Evolutionary conservation across 2,797 vertebrate species (phyloP), one percentile per base, ranked within the genome.

Genomic region (Sus cebifrons): DNA sequence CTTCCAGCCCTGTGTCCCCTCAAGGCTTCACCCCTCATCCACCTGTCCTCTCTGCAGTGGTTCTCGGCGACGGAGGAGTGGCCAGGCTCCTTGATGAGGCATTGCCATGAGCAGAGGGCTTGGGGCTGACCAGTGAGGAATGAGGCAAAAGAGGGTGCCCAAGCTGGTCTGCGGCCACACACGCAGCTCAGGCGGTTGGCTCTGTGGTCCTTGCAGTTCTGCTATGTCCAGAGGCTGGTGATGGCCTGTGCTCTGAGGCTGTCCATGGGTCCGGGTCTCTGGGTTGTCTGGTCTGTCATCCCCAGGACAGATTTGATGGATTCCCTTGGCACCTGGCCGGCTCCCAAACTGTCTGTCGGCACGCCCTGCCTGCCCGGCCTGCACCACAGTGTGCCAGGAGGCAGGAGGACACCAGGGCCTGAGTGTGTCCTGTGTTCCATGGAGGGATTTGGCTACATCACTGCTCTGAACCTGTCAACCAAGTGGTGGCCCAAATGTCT

Each of bases 251-350:
- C 64, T 52, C 36, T 18, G 21, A 77, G 54, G 71, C 44, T 74
- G 71, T n/a, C 29, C 5, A 0, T 25, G 32, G 17, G 6, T 18
- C 60, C 6, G 8, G 3, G 58, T 78, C 81, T 77, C 8, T 0
- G 7, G 70, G 60, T 27, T 54, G 27, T 44, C 73, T 88, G 27
- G 0, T 52, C 52, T n/a, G 32, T 75, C 77, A 20, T 64, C 84
- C 73, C 67, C 12, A n/a, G 70, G 32, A 10, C 8, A 2, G 44
- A 49, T 2, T 0, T 27, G 52, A 64, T 27, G 4, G 21, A 60
- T 73, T 78, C 62, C 56, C 73, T 56, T 0, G 4, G n/a, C 0
- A 0, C 79, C 6, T 2, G 36, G 49, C 10, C 0, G 58, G 40
- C 52, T 81, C 70, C 67, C 49, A 73, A 52, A 13, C 14, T 1